Evolutionary conservation across 2,113 vertebrate species (phyloP).

Genomic region (Sander lucioperca): DNA sequence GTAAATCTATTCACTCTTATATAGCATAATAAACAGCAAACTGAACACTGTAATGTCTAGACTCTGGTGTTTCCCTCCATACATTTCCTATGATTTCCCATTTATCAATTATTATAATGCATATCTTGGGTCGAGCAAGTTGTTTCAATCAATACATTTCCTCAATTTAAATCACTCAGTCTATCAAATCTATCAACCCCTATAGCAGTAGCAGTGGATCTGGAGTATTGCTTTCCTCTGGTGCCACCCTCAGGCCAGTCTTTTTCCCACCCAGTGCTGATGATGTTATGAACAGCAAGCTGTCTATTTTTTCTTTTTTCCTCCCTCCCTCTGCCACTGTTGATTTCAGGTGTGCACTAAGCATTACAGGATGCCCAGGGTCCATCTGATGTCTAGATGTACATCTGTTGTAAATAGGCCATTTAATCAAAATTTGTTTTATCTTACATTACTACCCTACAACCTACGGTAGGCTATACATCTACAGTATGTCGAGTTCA

Average conservation of each 20-base stretch:
- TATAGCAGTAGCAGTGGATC: rapidly evolving
- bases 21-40: conserved; percentile 1
- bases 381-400: background rate
- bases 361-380: background rate
- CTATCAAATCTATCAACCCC: background rate
- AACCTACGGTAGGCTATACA: background rate
- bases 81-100: conserved; percentile 23
- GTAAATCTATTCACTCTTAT: background rate
- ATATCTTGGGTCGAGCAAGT: conserved; percentile 22
- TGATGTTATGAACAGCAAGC: background rate
- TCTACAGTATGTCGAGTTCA: background rate
- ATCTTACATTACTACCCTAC: background rate
- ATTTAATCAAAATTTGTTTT: too few relatives aligned
- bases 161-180: conserved; percentile 28
- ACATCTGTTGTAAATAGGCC: background rate
- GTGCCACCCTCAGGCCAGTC: conserved; percentile 34
- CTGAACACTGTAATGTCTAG: background rate
- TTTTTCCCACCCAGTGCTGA: background rate
- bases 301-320: background rate
- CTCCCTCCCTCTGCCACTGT: background rate
- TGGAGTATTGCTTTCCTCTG: conserved; percentile 3
- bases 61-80: conserved; percentile 1
- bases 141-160: conserved; percentile 45
- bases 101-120: conserved; percentile 37
- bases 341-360: background rate